Evolutionary conservation across 2,797 vertebrate species (phyloP), one percentile per base, ranked within the genome.

Genomic region (Lutjanus campechanus): DNA sequence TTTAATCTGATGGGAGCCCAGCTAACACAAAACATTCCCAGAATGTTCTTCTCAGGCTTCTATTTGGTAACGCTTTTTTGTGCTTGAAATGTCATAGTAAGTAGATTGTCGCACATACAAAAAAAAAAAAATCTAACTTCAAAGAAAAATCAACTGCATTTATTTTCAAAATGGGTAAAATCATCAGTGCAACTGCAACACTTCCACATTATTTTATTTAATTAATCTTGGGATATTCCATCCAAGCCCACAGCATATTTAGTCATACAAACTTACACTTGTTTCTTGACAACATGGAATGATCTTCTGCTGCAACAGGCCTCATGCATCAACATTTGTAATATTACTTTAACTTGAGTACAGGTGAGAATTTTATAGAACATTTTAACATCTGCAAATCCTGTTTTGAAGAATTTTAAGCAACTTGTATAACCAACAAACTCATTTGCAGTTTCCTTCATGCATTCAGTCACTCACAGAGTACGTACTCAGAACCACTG

Each of bases 281-380:
- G 16, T 36, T 63, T 69, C 13, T 47, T 41, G 7, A 74, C 17
- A 83, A 81, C 68, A 69, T 75, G 89, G 88, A 91, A 93, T 85
- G 83, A 72, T 73, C 11, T 65, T 54, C 51, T 60, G 17, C 47
- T 36, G 41, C 0, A 61, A 71, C 25, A 60, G 49, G 70, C 70
- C 40, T 79, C 58, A 41, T 61, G 61, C 67, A 43, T 36, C 8
- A 1, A 73, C 67, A 60, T 7, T 29, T 55, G 11, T 8, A 41
- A 58, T 12, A 1, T 10, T 15, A 43, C 44, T 16, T 16, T 11
- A 17, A 62, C 41, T 36, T 20, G 4, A 50, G 12, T 0, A 65
- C 49, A 63, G 25, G 36, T n/a, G 19, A 51, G 29, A 55, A 63
- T 5, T 56, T 71, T 22, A 17, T 7, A 51, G 12, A 62, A 53